Conservation (phyloP, 2,888 invertebrate species). For the Escarpia spicata region DNA sequence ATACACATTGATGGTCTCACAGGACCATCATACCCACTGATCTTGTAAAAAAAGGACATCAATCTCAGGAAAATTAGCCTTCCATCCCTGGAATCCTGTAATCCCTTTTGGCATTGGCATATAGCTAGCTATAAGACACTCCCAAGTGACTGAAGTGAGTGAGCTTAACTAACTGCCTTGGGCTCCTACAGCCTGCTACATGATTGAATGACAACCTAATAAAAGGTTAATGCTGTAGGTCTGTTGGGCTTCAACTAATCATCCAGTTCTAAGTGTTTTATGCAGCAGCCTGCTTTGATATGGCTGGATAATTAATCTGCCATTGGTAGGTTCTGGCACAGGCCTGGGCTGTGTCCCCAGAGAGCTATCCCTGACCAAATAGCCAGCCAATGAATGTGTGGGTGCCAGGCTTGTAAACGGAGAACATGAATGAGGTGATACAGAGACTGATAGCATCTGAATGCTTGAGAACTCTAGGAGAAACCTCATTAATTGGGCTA, state of each 20-base stretch:
- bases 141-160: too few species aligned
- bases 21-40: background rate
- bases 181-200: background rate
- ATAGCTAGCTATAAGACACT: too few species aligned
- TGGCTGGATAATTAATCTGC: constrained; percentile 5
- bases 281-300: background rate
- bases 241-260: constrained; percentile 16
- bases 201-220: constrained; percentile 16
- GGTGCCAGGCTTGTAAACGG: background rate
- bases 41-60: background rate
- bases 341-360: background rate
- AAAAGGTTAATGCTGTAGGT: background rate
- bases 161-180: background rate
- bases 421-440: background rate
- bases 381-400: background rate
- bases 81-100: background rate
- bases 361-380: background rate
- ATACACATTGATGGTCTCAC: background rate
- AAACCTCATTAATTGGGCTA: too few species aligned
- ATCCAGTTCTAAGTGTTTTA: background rate
- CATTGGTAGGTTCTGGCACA: background rate
- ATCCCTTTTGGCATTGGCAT: background rate
- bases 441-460: background rate
- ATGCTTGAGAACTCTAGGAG: too few species aligned
- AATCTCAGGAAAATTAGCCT: background rate